phyloP scores from a whole-genome alignment of 2,888 invertebrate genomes.

The Netelia virgata region DNA sequence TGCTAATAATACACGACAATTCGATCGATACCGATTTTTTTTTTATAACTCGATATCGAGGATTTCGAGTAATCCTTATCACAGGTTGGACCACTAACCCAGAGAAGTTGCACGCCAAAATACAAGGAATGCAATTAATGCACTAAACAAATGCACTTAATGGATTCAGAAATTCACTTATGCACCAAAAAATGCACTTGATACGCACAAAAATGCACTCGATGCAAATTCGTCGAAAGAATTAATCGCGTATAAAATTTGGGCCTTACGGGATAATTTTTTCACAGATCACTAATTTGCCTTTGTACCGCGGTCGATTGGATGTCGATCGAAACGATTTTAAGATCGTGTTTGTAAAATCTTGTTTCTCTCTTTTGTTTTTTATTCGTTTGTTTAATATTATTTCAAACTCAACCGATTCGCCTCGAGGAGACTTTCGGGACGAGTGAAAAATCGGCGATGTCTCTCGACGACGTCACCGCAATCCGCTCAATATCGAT shows the following conservation, averaged over 20 bases:
- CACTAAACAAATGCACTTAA: no score
- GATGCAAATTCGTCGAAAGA: not conserved
- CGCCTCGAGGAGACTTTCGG: not conserved
- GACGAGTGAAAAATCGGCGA: not conserved
- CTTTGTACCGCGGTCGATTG: not conserved
- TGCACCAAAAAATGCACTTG: not conserved
- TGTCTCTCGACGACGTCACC: not conserved
- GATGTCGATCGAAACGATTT: not conserved
- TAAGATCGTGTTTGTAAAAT: not conserved
- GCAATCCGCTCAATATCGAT: constrained; percentile 30
- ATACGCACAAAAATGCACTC: not conserved
- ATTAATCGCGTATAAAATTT: not conserved
- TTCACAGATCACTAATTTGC: constrained; percentile 2
- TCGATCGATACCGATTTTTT: not conserved
- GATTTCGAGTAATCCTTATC: not conserved
- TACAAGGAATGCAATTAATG: no score
- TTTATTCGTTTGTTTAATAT: not conserved
- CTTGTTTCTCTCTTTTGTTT: not conserved
- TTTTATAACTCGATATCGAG: not conserved
- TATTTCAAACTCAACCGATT: not conserved
- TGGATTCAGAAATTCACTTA: no score
- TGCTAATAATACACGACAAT: constrained; percentile 7
- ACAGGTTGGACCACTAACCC: not conserved
- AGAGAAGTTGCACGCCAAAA: not conserved
- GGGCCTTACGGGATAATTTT: not conserved